Evolutionary conservation across 2,797 vertebrate genomes (phyloP).

Genomic region (Lindbergichthys nudifrons): DNA sequence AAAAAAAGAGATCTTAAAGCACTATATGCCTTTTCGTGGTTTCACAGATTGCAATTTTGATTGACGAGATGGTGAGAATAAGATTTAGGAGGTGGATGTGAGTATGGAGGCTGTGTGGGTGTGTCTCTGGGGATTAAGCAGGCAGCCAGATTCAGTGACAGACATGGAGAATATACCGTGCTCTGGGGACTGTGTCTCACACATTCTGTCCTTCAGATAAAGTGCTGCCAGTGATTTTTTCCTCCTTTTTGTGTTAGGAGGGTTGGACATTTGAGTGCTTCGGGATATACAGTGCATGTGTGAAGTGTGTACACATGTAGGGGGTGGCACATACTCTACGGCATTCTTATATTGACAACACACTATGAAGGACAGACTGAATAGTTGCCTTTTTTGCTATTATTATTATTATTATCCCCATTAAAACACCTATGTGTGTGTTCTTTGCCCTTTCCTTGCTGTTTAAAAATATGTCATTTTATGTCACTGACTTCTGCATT

Average conservation of each 20-base stretch:
- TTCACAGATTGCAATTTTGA: slow-evolving; percentile 53
- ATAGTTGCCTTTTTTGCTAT: slow-evolving; percentile 33
- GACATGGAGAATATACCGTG: slow-evolving; percentile 66
- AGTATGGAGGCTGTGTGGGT: slow-evolving; percentile 16
- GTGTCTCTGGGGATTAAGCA: slow-evolving; percentile 57
- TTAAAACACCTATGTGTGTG: slow-evolving; percentile 2
- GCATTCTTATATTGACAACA: slow-evolving; percentile 27
- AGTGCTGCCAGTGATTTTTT: slow-evolving; percentile 58
- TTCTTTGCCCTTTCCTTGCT: slow-evolving; percentile 1
- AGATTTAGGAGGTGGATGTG: slow-evolving; percentile 44
- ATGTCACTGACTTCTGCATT: not conserved
- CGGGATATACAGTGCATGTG: slow-evolving; percentile 38
- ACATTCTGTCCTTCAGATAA: slow-evolving; percentile 78
- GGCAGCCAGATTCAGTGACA: slow-evolving; percentile 71
- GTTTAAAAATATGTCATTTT: not conserved
- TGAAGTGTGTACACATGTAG: slow-evolving; percentile 37
- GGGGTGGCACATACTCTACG: slow-evolving; percentile 17
- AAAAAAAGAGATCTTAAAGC: slow-evolving; percentile 24
- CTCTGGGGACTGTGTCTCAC: slow-evolving; percentile 79
- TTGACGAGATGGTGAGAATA: slow-evolving; percentile 49
- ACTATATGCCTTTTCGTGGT: slow-evolving; percentile 26
- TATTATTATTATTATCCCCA: slow-evolving; percentile 16
- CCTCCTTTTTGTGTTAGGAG: slow-evolving; percentile 31
- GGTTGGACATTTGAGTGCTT: slow-evolving; percentile 58
- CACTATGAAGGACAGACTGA: slow-evolving; percentile 14